Base-by-base conservation (phyloP, 1,140 invertebrate species). In the Onthophagus taurus region DNA sequence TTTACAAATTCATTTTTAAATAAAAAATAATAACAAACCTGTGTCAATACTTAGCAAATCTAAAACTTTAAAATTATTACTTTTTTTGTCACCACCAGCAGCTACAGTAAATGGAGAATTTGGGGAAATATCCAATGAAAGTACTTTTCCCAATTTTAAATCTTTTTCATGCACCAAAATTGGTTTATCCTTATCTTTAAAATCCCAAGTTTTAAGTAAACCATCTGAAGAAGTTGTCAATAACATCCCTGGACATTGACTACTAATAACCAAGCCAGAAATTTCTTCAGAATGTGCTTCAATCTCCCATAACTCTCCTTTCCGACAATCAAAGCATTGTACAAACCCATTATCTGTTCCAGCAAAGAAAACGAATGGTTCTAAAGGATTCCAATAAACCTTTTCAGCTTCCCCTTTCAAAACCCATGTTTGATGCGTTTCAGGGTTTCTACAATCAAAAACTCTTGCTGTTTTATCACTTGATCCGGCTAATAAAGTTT, bases 391-490 rank as follows among this genome's bases (percentile, higher is more conserved):
- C 93, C 93, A 97, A 0, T 77, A 46, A n/a, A 92, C 77, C 51
- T 78, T 79, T 69, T 97, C 93, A 20, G 94, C 80, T 73, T 97
- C 92, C 13, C 80, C 82, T 19, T 70, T 65, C 7, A 85, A 61
- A 35, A 67, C 43, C 88, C 89, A 95, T 1, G 68, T 69, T 62
- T 82, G 80, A 53, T 71, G 69, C 13, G 70, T 69, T 44, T 76
- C 72, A 13, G 80, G 65, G 45, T 69, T 68, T 49, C 84, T 72
- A 61, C 89, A 91, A 66, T 95, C 89, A 61, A 81, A 83, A 29
- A 92, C 68, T 60, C 78, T 75, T 5, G 81, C 82, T 21, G 58
- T 63, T 18, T 79, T 80, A 59, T 76, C 77, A 52, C 75, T 77
- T 60, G 24, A 44, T 30, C 92, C 93, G 19, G 82, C 78, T 4